phyloP scores from a whole-genome alignment of 1,140 invertebrate genomes.

The Euschistus heros region DNA sequence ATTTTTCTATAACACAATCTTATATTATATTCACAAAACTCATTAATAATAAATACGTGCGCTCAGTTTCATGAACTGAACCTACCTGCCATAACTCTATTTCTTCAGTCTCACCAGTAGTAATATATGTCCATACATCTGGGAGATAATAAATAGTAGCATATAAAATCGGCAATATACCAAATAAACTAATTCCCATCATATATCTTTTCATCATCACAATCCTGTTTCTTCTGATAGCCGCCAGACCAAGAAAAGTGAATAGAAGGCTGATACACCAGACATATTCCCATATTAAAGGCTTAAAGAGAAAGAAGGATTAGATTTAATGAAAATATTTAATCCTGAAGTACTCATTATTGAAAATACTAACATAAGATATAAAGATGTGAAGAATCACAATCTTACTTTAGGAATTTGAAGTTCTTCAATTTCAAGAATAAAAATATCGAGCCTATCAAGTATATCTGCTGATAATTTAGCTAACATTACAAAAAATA shows the following conservation, averaged over 20 bases:
- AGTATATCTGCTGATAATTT: constrained; percentile 85
- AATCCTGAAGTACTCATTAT: background rate
- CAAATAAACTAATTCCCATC: constrained; percentile 64
- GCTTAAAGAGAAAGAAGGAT: constrained; percentile 41
- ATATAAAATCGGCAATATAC: constrained; percentile 70
- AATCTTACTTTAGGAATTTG: constrained; percentile 71
- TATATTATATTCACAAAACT: too few species aligned
- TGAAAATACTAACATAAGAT: background rate
- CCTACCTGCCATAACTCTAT: constrained; percentile 70
- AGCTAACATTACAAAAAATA: constrained; percentile 81
- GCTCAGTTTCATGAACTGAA: background rate
- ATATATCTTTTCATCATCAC: constrained; percentile 70
- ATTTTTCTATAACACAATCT: too few species aligned
- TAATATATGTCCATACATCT: constrained; percentile 72
- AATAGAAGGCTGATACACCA: constrained; percentile 82
- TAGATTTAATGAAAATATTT: background rate
- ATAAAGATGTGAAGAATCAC: background rate
- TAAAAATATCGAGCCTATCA: constrained; percentile 84
- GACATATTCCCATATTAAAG: constrained; percentile 85
- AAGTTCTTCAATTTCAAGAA: constrained; percentile 85
- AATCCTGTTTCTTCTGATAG: constrained; percentile 72
- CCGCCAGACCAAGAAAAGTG: constrained; percentile 74
- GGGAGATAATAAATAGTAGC: constrained; percentile 69
- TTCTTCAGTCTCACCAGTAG: constrained; percentile 49
- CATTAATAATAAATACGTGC: too few species aligned